These are phyloP conservation scores for Polia nebulosa DNA, from an alignment of 2,888 invertebrate genomes.

Conservation along the genomic window DNA sequence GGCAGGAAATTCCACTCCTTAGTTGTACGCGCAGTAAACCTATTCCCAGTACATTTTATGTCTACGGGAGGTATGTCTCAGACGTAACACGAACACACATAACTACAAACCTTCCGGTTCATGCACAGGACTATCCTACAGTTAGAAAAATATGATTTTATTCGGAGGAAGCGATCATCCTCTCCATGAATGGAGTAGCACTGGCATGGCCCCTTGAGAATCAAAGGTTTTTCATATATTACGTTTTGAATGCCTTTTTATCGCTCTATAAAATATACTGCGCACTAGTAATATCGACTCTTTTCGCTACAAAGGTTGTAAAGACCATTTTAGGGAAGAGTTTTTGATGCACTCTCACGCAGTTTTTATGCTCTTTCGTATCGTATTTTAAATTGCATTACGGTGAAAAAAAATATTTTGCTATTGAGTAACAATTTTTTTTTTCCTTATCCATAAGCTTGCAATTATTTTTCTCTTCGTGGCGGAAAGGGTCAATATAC, in stretches of 20 bases:
- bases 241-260: conserved; percentile 26
- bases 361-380: no score
- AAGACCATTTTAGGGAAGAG: no score
- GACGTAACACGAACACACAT: neutral
- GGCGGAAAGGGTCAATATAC: no score
- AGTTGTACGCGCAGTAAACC: neutral
- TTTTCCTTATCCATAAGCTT: no score
- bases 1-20: neutral
- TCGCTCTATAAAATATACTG: conserved; percentile 4
- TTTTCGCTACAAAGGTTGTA: no score
- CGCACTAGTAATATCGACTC: neutral
- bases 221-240: conserved; percentile 14
- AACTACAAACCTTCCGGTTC: neutral
- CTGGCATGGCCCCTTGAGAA: conserved; percentile 1
- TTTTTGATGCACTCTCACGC: no score
- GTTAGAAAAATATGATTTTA: conserved; percentile 15
- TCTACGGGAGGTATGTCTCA: neutral
- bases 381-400: no score
- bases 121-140: neutral
- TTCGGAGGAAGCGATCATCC: neutral
- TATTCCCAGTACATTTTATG: neutral
- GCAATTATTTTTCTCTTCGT: no score
- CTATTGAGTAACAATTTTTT: no score
- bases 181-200: conserved; percentile 2
- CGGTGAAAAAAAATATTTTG: no score